A percentile compares a stretch with the other conserved stretches of the same genome.
These are phyloP conservation scores for Caenorhabditis virilis DNA, from an alignment of 2,888 invertebrate genomes.

Conservation along the genomic window DNA sequence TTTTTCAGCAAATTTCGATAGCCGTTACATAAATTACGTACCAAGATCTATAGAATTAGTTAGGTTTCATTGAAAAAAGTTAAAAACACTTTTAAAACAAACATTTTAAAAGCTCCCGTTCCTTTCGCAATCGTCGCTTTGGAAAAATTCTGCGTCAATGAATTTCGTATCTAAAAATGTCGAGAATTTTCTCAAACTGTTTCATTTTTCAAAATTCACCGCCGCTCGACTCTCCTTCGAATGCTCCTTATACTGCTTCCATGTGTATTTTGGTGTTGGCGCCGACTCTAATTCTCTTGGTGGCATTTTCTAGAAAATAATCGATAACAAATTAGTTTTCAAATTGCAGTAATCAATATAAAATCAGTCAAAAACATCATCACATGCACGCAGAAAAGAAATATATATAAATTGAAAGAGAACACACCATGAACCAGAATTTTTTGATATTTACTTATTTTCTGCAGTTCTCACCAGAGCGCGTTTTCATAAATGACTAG, in stretches of 20 bases:
- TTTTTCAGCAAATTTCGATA: too few species aligned
- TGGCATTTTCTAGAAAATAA: conserved; percentile 1
- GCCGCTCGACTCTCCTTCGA: background rate
- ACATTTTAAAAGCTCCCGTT: conserved; percentile 6
- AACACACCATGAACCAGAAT: too few species aligned
- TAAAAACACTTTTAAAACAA: background rate
- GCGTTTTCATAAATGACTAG: too few species aligned
- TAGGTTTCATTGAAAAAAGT: background rate
- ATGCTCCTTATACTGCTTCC: background rate
- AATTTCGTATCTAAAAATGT: conserved; percentile 3
- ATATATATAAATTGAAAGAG: too few species aligned
- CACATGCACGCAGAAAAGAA: too few species aligned
- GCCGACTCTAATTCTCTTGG: conserved; percentile 3
- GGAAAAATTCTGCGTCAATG: background rate
- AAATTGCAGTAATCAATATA: background rate
- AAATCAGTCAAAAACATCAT: background rate
- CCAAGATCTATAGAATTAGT: too few species aligned
- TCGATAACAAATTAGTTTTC: background rate
- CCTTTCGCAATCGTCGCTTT: conserved; percentile 1
- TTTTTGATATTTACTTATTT: too few species aligned
- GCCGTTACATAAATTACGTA: too few species aligned
- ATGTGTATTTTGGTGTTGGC: background rate
- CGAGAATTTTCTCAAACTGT: background rate
- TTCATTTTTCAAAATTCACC: background rate
- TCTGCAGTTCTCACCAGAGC: too few species aligned